Conservation (phyloP, 1,140 invertebrate genomes). For the Heliconius hewitsoni region DNA sequence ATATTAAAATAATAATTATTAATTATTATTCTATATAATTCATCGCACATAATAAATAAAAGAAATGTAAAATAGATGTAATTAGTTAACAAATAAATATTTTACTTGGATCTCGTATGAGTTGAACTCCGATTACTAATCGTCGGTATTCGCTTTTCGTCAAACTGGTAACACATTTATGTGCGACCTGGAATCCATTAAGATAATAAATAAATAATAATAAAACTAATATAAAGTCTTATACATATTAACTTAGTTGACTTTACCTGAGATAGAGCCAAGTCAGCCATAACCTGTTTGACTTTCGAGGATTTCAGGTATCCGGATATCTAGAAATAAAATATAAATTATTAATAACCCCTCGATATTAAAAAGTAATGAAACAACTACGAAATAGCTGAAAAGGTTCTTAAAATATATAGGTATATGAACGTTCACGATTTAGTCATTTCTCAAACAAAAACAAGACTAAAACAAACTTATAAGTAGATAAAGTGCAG, state of each 20-base stretch:
- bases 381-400: too few relatives aligned
- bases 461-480: too few relatives aligned
- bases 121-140: conserved; percentile 91
- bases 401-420: too few relatives aligned
- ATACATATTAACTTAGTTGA: not conserved
- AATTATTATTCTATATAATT: too few relatives aligned
- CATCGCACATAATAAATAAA: too few relatives aligned
- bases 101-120: conserved; percentile 92
- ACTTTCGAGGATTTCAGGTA: conserved; percentile 88
- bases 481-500: too few relatives aligned
- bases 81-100: too few relatives aligned
- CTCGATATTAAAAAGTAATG: too few relatives aligned
- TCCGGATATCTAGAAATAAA: conserved; percentile 83
- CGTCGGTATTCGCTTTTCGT: conserved; percentile 92
- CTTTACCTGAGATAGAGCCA: conserved; percentile 89
- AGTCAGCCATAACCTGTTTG: conserved; percentile 93
- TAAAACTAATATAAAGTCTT: not conserved
- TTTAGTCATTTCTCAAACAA: too few relatives aligned
- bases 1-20: too few relatives aligned
- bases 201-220: not conserved
- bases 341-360: not conserved
- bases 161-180: conserved; percentile 89
- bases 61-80: too few relatives aligned
- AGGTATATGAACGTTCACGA: too few relatives aligned
- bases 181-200: conserved; percentile 82